Evolutionary conservation across 2,113 vertebrate species (phyloP).

Genomic region (Silurus meridionalis): DNA sequence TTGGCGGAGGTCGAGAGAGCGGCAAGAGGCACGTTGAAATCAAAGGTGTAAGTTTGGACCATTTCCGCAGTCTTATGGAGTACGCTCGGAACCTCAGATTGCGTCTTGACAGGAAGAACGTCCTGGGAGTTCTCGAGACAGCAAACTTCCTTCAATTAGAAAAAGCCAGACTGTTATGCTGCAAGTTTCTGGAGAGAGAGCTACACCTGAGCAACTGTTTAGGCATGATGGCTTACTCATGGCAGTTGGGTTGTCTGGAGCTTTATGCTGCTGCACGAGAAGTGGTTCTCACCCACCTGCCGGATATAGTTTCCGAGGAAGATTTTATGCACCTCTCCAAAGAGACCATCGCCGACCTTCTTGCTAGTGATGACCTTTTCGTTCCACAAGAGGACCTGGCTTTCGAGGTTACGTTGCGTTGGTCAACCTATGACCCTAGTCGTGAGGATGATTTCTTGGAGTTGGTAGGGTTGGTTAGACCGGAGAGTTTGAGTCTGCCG

Average conservation of each 20-base stretch:
- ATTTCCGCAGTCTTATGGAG: constrained; percentile 77
- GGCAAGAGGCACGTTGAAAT: constrained; percentile 70
- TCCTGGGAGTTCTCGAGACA: constrained; percentile 78
- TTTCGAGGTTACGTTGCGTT: constrained; percentile 78
- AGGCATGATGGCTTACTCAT: constrained; percentile 80
- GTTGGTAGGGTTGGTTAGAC: constrained; percentile 77
- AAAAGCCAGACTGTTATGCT: constrained; percentile 75
- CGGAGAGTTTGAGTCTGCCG: constrained; percentile 75
- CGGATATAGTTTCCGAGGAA: constrained; percentile 69
- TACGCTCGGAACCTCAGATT: constrained; percentile 68
- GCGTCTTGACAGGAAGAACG: constrained; percentile 70
- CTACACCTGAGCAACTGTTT: constrained; percentile 83
- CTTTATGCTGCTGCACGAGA: constrained; percentile 70
- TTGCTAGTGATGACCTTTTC: constrained; percentile 78
- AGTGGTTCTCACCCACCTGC: constrained; percentile 82
- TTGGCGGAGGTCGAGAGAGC: constrained; percentile 77
- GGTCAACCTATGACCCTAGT: constrained; percentile 74
- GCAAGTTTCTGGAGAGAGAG: constrained; percentile 83
- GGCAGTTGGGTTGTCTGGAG: constrained; percentile 72
- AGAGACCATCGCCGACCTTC: constrained; percentile 72
- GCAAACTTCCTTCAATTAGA: constrained; percentile 83
- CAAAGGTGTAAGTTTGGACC: constrained; percentile 66
- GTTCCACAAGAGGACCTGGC: constrained; percentile 77
- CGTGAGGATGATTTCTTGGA: constrained; percentile 79
- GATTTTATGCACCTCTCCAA: constrained; percentile 80